These are phyloP conservation scores for Sandelia bainsii DNA, from an alignment of 2,797 vertebrate species.

Conservation along the genomic window DNA sequence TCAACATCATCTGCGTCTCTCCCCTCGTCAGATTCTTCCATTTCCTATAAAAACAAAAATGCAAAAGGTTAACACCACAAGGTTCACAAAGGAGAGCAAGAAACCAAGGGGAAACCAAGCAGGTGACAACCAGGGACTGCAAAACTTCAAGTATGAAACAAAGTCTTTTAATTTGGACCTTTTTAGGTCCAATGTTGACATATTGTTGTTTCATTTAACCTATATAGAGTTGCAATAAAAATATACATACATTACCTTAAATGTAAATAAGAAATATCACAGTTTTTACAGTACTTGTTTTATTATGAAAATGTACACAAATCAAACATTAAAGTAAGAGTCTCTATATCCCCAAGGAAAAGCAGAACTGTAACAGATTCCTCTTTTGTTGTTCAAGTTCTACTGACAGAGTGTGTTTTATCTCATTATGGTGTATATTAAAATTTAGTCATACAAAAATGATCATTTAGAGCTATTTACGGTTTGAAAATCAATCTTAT, in stretches of 20 bases:
- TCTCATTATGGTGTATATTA: no score
- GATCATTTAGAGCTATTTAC: no score
- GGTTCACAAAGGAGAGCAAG: neutral
- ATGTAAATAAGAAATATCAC: no score
- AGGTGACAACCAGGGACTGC: neutral
- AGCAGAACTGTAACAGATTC: no score
- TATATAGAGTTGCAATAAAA: neutral
- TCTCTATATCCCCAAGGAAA: no score
- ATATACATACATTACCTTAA: neutral
- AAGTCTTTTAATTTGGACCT: constrained; percentile 5
- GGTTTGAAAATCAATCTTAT: no score
- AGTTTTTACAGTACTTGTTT: no score
- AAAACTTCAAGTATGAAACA: neutral
- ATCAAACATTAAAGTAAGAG: no score
- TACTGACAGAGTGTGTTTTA: no score
- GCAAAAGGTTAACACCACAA: constrained; percentile 83
- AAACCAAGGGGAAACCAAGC: constrained; percentile 11
- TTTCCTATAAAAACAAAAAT: constrained; percentile 96
- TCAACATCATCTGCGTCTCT: constrained; percentile 93
- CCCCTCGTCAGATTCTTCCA: constrained; percentile 97
- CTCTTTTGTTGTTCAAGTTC: no score
- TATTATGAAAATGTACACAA: no score
- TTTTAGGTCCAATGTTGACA: neutral
- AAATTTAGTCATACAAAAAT: no score
- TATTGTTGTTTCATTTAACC: neutral